Percentiles rank a stretch among this genome's conserved stretches.
phyloP scores from a whole-genome alignment of 37 sponge, comb jelly and placozoan species.

The Geodia barretti region DNA sequence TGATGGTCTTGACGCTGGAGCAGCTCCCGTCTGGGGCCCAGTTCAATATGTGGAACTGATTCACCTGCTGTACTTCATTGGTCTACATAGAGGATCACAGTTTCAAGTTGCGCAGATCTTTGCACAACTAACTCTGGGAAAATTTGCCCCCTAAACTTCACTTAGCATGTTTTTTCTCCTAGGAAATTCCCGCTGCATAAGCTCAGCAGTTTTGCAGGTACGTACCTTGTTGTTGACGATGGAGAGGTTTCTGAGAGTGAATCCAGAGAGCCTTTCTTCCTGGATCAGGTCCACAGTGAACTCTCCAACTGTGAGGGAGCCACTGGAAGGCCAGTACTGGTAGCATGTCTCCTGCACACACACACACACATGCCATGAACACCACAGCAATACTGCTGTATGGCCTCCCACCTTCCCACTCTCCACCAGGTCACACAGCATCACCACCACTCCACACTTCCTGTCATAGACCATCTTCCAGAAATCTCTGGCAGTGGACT shows the following conservation, averaged over 20 bases:
- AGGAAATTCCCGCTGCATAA: neutral
- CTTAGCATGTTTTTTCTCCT: too few relatives aligned
- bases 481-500: slow-evolving; percentile 8
- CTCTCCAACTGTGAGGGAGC: slow-evolving; percentile 24
- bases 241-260: slow-evolving; percentile 15
- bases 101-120: too few relatives aligned
- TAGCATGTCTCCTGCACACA: slow-evolving; percentile 22
- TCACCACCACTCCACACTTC: neutral
- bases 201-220: neutral
- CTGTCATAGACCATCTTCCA: slow-evolving; percentile 23
- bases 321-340: slow-evolving; percentile 80
- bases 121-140: too few relatives aligned
- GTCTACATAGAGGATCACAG: neutral
- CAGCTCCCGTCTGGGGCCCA: neutral
- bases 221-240: slow-evolving; percentile 26
- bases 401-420: neutral
- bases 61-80: neutral
- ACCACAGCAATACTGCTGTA: neutral
- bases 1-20: neutral
- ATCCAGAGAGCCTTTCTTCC: slow-evolving; percentile 35
- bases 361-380: neutral
- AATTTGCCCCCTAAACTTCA: too few relatives aligned
- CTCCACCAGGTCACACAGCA: neutral
- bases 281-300: slow-evolving; percentile 18
- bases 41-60: slow-evolving; percentile 4